Evolutionary conservation across 2,888 invertebrate genomes (phyloP), one percentile per base, ranked within the genome.

Genomic region (Baccha elongata): DNA sequence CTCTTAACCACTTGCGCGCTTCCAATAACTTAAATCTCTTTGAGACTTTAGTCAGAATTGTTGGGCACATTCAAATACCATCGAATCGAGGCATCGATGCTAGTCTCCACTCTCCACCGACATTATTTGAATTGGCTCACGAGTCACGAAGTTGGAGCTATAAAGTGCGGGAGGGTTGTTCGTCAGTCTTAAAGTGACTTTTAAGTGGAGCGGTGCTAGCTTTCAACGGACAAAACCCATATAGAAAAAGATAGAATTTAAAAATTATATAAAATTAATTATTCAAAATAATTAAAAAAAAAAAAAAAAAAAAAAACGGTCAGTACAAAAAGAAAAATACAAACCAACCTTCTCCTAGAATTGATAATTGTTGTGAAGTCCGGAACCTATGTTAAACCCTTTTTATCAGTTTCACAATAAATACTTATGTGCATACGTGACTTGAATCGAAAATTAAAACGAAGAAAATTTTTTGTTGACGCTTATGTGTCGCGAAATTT

Each of bases 101-200:
- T 7, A 11, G 44, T 44, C 17, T 5, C 52, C 58, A 67, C 68
- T 75, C 26, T 26, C 29, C n/a, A 32, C 1, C 1, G 68, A 68
- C 68, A 68, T 44, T 50, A 46, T 65, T 44, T 65, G 76, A 65
- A 72, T 78, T 72, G 64, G 65, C 71, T 55, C 53, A 75, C 44
- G 76, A 68, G 78, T 55, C 53, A 75, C 44, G 76, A 68, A 83
- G 76, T 83, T 78, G 76, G 76, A 83, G 76, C 72, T 62, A 76
- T 37, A 83, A 83, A 83, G 81, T 83, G 83, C 83, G 83, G 78
- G 83, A 83, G 83, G 72, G 55, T 73, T 83, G 72, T 78, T 73
- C 55, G 78, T 42, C 73, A 78, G 78, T 83, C 55, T 73, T 78
- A 55, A 83, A 78, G 78, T 83, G 83, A 78, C 72, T 83, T 78